These are phyloP conservation scores for Phyllostomus discolor DNA, from an alignment of 2,113 vertebrate species.

Conservation along the genomic window DNA sequence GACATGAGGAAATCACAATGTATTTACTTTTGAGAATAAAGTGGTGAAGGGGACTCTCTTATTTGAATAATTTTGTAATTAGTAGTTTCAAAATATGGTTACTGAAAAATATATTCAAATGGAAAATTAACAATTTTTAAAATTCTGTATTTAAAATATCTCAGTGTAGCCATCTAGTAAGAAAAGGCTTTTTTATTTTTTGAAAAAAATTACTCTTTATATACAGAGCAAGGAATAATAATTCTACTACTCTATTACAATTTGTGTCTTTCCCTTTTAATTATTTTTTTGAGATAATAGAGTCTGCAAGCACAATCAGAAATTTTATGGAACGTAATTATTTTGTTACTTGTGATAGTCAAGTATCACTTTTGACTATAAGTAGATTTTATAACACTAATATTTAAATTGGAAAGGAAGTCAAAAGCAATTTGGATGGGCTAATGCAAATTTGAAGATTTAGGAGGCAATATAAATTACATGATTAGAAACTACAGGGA, in stretches of 20 bases:
- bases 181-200: not conserved
- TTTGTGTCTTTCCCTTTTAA: not conserved
- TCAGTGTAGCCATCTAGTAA: not conserved
- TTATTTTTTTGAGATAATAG: not conserved
- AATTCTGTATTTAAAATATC: not conserved
- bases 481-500: not conserved
- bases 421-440: not conserved
- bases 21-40: not conserved
- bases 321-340: not conserved
- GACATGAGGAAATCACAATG: not conserved
- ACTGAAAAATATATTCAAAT: not conserved
- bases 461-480: not conserved
- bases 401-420: not conserved
- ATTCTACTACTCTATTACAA: not conserved
- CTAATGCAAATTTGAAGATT: not conserved
- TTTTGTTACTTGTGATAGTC: not conserved
- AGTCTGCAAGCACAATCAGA: not conserved
- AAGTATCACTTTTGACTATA: not conserved
- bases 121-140: not conserved
- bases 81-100: not conserved
- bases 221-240: not conserved
- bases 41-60: not conserved
- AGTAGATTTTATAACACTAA: not conserved
- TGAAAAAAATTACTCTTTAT: not conserved
- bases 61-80: not conserved